A percentile compares a stretch with the other conserved stretches of the same genome.
Evolutionary conservation across 2,113 vertebrate genomes (phyloP).

Genomic region (Marcusenius ussheri): DNA sequence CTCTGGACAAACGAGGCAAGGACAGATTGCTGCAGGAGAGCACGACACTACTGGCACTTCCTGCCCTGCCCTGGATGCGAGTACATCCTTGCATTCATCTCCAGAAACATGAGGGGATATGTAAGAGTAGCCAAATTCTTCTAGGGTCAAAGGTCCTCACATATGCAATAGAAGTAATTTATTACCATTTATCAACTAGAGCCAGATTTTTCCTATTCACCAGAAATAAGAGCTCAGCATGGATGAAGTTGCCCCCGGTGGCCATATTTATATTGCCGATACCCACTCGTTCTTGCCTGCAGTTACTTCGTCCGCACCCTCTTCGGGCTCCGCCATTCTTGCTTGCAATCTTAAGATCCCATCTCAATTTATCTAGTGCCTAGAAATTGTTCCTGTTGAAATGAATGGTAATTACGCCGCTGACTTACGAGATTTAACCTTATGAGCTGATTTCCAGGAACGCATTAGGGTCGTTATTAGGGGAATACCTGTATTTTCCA

Average conservation of each 20-base stretch:
- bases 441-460: not conserved
- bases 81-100: not conserved
- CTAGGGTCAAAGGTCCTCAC: not conserved
- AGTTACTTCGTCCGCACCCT: not conserved
- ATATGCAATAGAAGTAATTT: not conserved
- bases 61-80: not conserved
- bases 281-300: not conserved
- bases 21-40: not conserved
- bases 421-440: not conserved
- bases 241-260: not conserved
- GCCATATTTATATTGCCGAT: not conserved
- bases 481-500: not conserved
- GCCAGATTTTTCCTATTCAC: not conserved
- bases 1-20: constrained; percentile 12
- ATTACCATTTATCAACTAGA: not conserved
- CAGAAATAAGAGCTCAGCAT: not conserved
- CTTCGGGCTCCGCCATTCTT: not conserved
- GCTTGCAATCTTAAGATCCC: not conserved
- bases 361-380: not conserved
- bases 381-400: not conserved
- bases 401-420: not conserved
- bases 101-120: not conserved
- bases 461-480: not conserved
- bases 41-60: not conserved
- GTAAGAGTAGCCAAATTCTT: not conserved